Evolutionary conservation across 2,797 vertebrate genomes (phyloP).

Genomic region (Masticophis lateralis): DNA sequence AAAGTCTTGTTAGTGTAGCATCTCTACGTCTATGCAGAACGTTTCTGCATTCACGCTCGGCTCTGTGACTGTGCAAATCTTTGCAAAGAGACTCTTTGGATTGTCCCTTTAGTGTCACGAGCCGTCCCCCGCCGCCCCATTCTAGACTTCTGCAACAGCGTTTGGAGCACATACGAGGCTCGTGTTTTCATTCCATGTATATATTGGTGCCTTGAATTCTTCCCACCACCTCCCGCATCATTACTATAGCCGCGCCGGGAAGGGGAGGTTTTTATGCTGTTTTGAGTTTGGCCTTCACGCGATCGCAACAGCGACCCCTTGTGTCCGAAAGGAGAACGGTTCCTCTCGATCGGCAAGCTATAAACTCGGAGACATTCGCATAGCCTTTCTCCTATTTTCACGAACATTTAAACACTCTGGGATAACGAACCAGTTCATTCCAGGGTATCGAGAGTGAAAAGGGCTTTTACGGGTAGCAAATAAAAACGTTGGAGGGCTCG

Average conservation of each 20-base stretch:
- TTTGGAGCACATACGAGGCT: not conserved
- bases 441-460: not conserved
- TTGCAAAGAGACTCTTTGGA: not conserved
- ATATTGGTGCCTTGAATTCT: not conserved
- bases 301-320: constrained; percentile 75
- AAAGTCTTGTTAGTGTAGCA: not conserved
- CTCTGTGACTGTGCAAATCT: not conserved
- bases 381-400: constrained; percentile 54
- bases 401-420: not conserved
- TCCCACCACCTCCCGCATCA: not conserved
- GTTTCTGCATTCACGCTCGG: not conserved
- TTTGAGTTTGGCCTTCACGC: not conserved
- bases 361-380: not conserved
- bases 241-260: not conserved
- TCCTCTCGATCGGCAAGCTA: constrained; percentile 18
- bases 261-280: too few relatives aligned
- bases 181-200: not conserved
- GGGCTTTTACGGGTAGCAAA: not conserved
- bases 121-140: not conserved
- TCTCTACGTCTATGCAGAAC: not conserved
- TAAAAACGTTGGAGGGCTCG: not conserved
- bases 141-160: not conserved
- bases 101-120: not conserved
- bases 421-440: not conserved
- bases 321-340: constrained; percentile 58